These are phyloP conservation scores for Actenoides hombroni DNA, from an alignment of 2,113 vertebrate species.

Conservation along the genomic window DNA sequence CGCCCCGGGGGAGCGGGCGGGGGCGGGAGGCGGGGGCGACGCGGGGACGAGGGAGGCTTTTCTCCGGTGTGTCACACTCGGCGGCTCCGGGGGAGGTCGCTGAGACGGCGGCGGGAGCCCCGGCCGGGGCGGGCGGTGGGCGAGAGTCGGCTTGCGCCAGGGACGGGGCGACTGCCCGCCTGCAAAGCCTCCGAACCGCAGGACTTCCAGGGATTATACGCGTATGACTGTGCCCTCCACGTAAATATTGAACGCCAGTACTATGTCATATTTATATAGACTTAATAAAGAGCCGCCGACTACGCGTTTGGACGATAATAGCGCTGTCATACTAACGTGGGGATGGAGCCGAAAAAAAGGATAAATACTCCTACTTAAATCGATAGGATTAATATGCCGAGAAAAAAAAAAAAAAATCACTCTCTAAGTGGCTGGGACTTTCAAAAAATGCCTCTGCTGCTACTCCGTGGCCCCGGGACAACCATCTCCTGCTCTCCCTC, in stretches of 20 bases:
- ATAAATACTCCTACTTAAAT: not conserved
- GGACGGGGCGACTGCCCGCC: not conserved
- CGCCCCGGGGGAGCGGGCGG: constrained; percentile 50
- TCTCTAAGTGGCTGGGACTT: not conserved
- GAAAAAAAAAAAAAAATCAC: not conserved
- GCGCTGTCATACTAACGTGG: constrained; percentile 1
- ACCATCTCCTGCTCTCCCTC: not conserved
- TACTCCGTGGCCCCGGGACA: not conserved
- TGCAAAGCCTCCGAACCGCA: not conserved
- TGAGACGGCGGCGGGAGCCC: constrained; percentile 50
- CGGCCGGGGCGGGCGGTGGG: not conserved
- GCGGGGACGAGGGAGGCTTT: constrained; percentile 50
- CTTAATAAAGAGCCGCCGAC: not conserved
- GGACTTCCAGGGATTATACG: constrained; percentile 16
- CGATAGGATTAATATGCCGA: not conserved
- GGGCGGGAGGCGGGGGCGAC: not conserved
- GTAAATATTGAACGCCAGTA: not conserved
- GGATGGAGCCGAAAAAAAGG: not conserved
- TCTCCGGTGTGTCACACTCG: constrained; percentile 55
- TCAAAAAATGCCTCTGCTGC: not conserved
- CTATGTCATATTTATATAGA: not conserved
- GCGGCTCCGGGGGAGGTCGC: constrained; percentile 65
- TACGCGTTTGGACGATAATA: not conserved
- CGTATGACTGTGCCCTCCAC: not conserved
- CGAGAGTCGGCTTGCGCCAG: not conserved